Base-by-base conservation (phyloP, 2,113 vertebrate species). In the Notothenia rossii region DNA sequence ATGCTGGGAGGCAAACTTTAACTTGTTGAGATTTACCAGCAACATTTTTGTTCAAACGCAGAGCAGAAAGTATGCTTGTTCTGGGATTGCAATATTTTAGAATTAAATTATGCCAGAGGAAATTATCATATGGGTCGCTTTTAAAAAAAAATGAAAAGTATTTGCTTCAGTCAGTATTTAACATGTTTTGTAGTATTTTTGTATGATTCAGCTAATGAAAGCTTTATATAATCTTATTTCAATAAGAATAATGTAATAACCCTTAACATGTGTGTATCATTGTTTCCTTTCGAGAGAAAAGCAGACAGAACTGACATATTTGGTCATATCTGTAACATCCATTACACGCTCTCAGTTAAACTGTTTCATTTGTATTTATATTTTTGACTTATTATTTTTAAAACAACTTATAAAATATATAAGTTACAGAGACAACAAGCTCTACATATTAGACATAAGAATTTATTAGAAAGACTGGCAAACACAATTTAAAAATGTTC, bases 1-100 rank as follows among this genome's bases (percentile, higher is more conserved):
- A 51, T 68, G 20, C 76, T 72, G 67, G 71, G 60, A 77, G 65
- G 48, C 56, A 72, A 78, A 77, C 56, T 81, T 12, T 4, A 55
- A 82, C 68, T 29, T 54, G 83, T 54, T 48, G 62, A 72, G 43
- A 82, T 67, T 75, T 51, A 67, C 17, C 20, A 25, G 75, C 58
- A 46, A 62, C 70, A 67, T 64, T 83, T 86, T 75, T 81, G 61
- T 56, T 36, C 36, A 54, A 54, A 25, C 56, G 66, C 54, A 54
- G 63, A 22, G 51, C 43, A 22, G 62, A 36, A 25, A 36, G 40
- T 40, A 33, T 22, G 53, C 36, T 55, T 45, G 11, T 70, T 81
- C n/a, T 0, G 18, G 10, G 20, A 55, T 56, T 3, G 54, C 60
- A 20, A 43, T 63, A 55, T 83, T 74, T 75, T 48, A 45, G 36